A percentile compares a stretch with the other conserved stretches of the same genome.
These are phyloP conservation scores for Uropsilus gracilis DNA, from an alignment of 2,113 vertebrate genomes.

Conservation along the genomic window DNA sequence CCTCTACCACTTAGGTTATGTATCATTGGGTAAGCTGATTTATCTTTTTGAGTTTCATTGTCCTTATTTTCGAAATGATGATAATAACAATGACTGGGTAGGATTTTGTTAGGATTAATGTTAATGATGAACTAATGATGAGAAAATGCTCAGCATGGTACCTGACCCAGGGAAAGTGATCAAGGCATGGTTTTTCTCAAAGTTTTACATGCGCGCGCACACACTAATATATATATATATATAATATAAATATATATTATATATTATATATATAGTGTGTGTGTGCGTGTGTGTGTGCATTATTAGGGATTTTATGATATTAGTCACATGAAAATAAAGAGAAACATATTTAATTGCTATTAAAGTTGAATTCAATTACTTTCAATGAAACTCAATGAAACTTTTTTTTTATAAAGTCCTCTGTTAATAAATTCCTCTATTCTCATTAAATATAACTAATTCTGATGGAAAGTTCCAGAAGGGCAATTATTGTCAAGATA, in stretches of 20 bases:
- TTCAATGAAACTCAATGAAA: not conserved
- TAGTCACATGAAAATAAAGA: not conserved
- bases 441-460: constrained; percentile 19
- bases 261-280: too few relatives aligned
- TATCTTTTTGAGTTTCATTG: not conserved
- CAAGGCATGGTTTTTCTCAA: not conserved
- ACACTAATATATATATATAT: not conserved
- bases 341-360: constrained; percentile 12
- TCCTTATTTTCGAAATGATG: constrained; percentile 26
- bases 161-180: not conserved
- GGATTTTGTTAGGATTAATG: not conserved
- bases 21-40: not conserved
- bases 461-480: not conserved
- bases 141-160: not conserved
- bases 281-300: not conserved
- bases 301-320: not conserved
- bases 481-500: constrained; percentile 40
- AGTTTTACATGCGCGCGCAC: not conserved
- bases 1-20: not conserved
- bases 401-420: constrained; percentile 21
- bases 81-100: not conserved
- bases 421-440: not conserved
- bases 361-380: constrained; percentile 32
- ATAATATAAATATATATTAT: not conserved
- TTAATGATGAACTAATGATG: constrained; percentile 46